Base-by-base conservation (phyloP, 2,888 invertebrate species). In the Empis stercorea region DNA sequence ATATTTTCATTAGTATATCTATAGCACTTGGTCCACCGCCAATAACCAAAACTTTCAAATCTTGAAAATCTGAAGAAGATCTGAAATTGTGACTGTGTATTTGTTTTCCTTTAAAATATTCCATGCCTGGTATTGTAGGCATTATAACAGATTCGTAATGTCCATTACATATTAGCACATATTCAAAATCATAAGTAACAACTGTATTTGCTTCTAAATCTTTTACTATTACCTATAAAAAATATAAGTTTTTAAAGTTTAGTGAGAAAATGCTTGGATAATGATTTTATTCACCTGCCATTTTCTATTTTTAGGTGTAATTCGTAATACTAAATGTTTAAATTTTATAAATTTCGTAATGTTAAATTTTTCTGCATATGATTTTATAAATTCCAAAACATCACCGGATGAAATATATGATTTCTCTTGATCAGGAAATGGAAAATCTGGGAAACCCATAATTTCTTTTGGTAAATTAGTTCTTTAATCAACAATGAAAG, bases 391-490 rank as follows among this genome's bases (percentile, higher is more conserved):
- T 1, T 79, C 68, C 32, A 84, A 70, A 62, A 92, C 84, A 52
- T 87, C 81, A 39, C 77, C 75, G 38, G 87, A 83, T 0, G 76
- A 75, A 7, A 89, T 70, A 60, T 87, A 91, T 0, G 88, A 89
- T 57, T 76, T 77, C 10, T 81, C 71, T 54, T 77, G 78, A 45
- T 79, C 76, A 0, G 83, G 79, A 53, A 91, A 81, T 0, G 84
- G 82, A 67, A 83, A 89, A 62, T 89, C 92, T 0, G 88, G 87
- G 65, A 81, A 94, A 0, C 85, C 87, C 94, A 95, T 95, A 4
- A 89, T 80, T 71, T 95, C 91, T 62, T 93, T 93, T 0, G 95
- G 94, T 9, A 95, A 73, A 70, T 94, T 94, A 0, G 93, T 92
- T 61, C 93, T 94, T 30, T 10, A 49, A 27, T 27, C 7, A 7